Conservation (phyloP, 2,797 vertebrate species). For the Labroides dimidiatus region DNA sequence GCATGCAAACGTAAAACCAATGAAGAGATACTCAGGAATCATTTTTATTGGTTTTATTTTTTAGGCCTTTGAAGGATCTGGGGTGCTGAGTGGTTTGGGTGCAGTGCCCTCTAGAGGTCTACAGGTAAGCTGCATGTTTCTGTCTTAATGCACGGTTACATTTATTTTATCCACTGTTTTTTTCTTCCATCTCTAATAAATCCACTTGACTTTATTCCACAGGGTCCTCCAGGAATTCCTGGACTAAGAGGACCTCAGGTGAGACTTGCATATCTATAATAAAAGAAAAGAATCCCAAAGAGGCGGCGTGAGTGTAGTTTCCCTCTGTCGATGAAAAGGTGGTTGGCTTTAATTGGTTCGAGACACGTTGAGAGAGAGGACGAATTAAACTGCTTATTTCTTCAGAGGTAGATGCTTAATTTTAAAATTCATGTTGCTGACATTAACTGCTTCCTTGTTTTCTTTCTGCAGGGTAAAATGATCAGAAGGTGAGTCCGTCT, state of each 20-base stretch:
- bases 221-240: constrained; percentile 79
- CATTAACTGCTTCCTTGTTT: neutral
- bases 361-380: neutral
- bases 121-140: constrained; percentile 77
- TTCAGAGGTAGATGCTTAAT: too few species aligned
- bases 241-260: constrained; percentile 84
- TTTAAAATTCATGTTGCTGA: neutral
- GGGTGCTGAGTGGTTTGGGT: constrained; percentile 64
- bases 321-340: too few species aligned
- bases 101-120: constrained; percentile 66
- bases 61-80: constrained; percentile 92
- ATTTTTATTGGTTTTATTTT: constrained; percentile 1
- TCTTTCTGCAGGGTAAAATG: constrained; percentile 63
- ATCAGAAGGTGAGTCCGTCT: constrained; percentile 74
- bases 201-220: neutral
- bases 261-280: too few species aligned
- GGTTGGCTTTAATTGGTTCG: too few species aligned
- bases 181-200: neutral
- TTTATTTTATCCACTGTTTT: too few species aligned
- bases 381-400: neutral
- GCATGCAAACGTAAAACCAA: too few species aligned
- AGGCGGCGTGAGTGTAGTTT: neutral
- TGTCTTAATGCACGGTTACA: too few species aligned
- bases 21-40: too few species aligned
- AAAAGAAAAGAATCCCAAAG: too few species aligned